Evolutionary conservation across 2,888 invertebrate species (phyloP).

Genomic region (Leptothorax acervorum): DNA sequence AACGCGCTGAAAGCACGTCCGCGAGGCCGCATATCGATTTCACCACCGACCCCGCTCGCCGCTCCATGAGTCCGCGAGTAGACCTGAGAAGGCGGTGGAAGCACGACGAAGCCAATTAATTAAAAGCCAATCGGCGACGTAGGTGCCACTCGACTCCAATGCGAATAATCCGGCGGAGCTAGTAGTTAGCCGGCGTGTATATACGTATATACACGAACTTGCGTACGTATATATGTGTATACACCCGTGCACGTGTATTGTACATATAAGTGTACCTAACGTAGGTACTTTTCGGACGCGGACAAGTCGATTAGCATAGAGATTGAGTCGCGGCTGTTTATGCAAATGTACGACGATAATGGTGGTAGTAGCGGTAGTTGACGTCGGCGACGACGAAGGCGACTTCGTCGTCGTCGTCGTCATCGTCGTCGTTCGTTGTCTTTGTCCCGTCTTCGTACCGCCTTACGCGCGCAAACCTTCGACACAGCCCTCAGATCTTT

Average conservation of each 20-base stretch:
- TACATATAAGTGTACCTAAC: conserved; percentile 62
- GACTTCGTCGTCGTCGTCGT: conserved; percentile 40
- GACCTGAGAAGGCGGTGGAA: conserved; percentile 14
- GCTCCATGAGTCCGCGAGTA: background rate
- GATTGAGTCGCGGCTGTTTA: conserved; percentile 84
- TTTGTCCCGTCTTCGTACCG: conserved; percentile 22
- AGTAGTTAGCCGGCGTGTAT: conserved; percentile 7
- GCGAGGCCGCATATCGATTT: conserved; percentile 36
- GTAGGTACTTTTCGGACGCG: conserved; percentile 79
- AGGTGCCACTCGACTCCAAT: conserved; percentile 28
- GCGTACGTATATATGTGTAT: conserved; percentile 6
- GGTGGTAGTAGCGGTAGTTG: conserved; percentile 71
- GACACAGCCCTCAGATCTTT: conserved; percentile 24
- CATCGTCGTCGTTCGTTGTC: conserved; percentile 19
- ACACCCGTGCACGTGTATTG: conserved; percentile 1
- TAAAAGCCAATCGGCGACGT: conserved; percentile 58
- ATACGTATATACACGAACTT: background rate
- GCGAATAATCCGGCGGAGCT: conserved; percentile 39
- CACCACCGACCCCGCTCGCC: background rate
- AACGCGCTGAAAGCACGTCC: conserved; percentile 23
- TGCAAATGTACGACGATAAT: conserved; percentile 79
- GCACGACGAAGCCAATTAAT: conserved; percentile 53
- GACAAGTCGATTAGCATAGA: conserved; percentile 85
- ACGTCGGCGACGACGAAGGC: conserved; percentile 64
- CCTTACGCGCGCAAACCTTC: conserved; percentile 20